These are phyloP conservation scores for Phocides pigmalion DNA, from an alignment of 1,140 invertebrate species.

Conservation along the genomic window DNA sequence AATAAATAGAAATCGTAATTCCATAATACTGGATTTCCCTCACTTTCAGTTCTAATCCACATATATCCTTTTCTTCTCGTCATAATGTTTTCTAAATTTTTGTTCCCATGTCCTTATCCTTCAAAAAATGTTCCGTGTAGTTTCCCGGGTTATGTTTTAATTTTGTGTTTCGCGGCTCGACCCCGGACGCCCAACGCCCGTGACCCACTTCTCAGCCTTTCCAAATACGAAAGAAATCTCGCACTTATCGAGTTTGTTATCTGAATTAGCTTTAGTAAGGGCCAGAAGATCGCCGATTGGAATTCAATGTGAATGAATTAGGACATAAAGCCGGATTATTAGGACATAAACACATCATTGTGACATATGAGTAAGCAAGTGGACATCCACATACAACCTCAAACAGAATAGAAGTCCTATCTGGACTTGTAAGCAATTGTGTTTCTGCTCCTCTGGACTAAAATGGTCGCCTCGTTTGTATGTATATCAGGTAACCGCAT, in stretches of 20 bases:
- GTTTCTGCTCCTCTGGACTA: too few species aligned
- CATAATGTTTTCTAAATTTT: too few species aligned
- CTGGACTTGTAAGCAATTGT: too few species aligned
- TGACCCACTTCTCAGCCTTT: conserved; percentile 16
- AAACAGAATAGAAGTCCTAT: too few species aligned
- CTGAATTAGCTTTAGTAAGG: conserved; percentile 26
- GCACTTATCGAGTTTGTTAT: conserved; percentile 28
- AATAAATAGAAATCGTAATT: too few species aligned
- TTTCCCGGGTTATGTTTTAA: conserved; percentile 1
- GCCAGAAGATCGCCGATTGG: conserved; percentile 1
- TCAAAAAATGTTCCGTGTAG: neutral
- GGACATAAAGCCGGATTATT: neutral
- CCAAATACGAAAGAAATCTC: conserved; percentile 27
- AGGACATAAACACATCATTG: too few species aligned
- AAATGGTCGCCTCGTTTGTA: too few species aligned
- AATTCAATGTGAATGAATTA: conserved; percentile 6
- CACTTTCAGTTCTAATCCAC: too few species aligned
- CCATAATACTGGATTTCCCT: too few species aligned
- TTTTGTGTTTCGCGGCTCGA: conserved; percentile 4
- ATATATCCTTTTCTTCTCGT: too few species aligned
- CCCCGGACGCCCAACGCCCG: neutral
- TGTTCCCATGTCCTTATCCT: neutral
- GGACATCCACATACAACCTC: too few species aligned
- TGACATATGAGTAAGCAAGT: neutral
- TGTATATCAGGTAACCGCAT: too few species aligned